phyloP scores from a whole-genome alignment of 1,140 invertebrate species.

The Acyrthosiphon pisum region DNA sequence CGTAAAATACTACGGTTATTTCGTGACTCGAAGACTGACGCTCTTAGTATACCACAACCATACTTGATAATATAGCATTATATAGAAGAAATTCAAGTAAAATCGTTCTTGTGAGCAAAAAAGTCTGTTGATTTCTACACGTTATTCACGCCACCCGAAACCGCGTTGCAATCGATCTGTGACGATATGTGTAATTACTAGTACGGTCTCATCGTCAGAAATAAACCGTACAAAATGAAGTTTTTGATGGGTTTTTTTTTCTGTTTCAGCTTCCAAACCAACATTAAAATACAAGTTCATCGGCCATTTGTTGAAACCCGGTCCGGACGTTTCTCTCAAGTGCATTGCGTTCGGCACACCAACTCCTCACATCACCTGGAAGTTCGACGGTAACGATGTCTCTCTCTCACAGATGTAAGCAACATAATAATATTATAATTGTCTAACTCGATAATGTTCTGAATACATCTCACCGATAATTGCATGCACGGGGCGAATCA shows the following conservation, averaged over 20 bases:
- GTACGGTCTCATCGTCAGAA: background rate
- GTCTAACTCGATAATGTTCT: background rate
- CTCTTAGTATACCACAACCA: background rate
- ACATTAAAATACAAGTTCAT: constrained; percentile 69
- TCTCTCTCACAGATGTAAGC: constrained; percentile 67
- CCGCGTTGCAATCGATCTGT: background rate
- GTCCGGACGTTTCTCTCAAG: constrained; percentile 69
- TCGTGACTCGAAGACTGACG: background rate
- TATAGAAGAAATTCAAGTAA: background rate
- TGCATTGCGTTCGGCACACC: constrained; percentile 74
- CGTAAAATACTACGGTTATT: background rate
- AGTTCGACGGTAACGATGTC: constrained; percentile 68
- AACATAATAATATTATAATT: background rate
- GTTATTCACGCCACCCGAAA: background rate
- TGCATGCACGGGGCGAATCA: background rate
- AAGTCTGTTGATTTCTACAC: background rate
- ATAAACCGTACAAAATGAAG: background rate
- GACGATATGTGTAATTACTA: background rate
- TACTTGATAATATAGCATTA: background rate
- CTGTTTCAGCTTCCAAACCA: constrained; percentile 61
- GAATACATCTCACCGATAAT: background rate
- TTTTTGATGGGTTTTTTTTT: background rate
- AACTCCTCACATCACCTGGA: constrained; percentile 70
- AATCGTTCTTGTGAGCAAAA: background rate
- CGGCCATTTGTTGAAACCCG: constrained; percentile 69